phyloP scores from a whole-genome alignment of 2,888 invertebrate species.

The Andricus curvator region DNA sequence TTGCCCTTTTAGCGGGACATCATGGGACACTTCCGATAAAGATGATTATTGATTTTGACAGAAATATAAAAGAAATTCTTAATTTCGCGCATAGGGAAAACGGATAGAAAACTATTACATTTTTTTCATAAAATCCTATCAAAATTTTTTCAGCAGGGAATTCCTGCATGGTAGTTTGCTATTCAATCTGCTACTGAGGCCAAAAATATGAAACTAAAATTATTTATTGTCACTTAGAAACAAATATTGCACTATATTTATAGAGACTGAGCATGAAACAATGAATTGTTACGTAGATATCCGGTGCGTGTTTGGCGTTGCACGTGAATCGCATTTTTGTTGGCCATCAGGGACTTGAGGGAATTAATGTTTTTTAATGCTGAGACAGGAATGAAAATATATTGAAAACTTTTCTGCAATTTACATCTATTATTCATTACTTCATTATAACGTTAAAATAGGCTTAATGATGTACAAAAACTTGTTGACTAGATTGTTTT shows the following conservation, averaged over 20 bases:
- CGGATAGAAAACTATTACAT: too few relatives aligned
- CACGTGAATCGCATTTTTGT: not conserved
- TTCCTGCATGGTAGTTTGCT: too few relatives aligned
- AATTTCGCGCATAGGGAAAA: too few relatives aligned
- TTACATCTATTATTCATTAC: not conserved
- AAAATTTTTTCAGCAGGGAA: too few relatives aligned
- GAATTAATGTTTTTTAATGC: slow-evolving; percentile 12
- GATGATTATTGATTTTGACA: too few relatives aligned
- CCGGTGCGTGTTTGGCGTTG: not conserved
- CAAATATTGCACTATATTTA: slow-evolving; percentile 20
- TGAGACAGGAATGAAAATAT: not conserved
- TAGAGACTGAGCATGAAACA: not conserved
- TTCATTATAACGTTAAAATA: not conserved
- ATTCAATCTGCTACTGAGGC: not conserved
- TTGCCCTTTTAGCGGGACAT: too few relatives aligned
- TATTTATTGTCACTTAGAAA: not conserved
- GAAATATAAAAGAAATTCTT: too few relatives aligned
- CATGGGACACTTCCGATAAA: too few relatives aligned
- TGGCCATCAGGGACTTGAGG: not conserved
- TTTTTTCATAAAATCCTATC: too few relatives aligned
- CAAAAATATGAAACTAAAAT: not conserved
- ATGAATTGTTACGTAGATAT: not conserved
- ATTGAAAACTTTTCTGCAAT: not conserved
- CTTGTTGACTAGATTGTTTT: not conserved
- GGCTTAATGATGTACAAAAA: not conserved